Percentiles rank a stretch among this genome's conserved stretches.
phyloP scores from a whole-genome alignment of 2,797 vertebrate species.

The Thaleichthys pacificus region DNA sequence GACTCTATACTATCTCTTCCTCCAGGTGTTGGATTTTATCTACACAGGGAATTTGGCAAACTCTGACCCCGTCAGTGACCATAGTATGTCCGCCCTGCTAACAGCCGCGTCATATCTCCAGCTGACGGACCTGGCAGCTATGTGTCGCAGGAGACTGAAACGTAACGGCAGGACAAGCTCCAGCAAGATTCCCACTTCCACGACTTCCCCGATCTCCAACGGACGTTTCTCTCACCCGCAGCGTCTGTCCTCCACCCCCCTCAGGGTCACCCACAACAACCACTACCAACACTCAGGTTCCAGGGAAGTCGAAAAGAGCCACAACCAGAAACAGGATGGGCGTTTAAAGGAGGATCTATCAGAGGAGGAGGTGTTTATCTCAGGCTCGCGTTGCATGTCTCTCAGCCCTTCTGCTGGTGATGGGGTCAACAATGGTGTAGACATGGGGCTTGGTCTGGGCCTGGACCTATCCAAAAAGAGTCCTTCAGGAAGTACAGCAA shows the following conservation, averaged over 20 bases:
- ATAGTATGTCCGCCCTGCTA: conserved; percentile 85
- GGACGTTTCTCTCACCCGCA: conserved; percentile 80
- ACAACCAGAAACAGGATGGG: conserved; percentile 68
- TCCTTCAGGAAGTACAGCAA: conserved; percentile 76
- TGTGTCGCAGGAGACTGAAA: conserved; percentile 88
- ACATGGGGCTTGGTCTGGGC: conserved; percentile 81
- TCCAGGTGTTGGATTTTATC: conserved; percentile 80
- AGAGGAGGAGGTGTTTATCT: conserved; percentile 80
- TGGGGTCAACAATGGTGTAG: conserved; percentile 68
- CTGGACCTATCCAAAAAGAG: conserved; percentile 90
- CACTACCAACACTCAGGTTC: conserved; percentile 79
- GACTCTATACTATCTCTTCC: background rate
- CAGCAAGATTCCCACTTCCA: conserved; percentile 73
- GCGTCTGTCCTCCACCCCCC: conserved; percentile 79
- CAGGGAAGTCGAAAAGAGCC: conserved; percentile 60
- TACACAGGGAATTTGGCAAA: conserved; percentile 89
- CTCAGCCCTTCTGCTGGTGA: conserved; percentile 72
- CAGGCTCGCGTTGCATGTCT: conserved; percentile 74
- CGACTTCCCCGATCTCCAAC: conserved; percentile 67
- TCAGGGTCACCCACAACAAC: conserved; percentile 65
- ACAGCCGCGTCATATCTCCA: conserved; percentile 94
- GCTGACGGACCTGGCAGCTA: conserved; percentile 85
- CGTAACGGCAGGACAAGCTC: conserved; percentile 74
- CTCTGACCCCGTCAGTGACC: conserved; percentile 82
- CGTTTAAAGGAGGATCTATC: conserved; percentile 80